Base-by-base conservation (phyloP, 2,113 vertebrate species). In the Misgurnus anguillicaudatus region DNA sequence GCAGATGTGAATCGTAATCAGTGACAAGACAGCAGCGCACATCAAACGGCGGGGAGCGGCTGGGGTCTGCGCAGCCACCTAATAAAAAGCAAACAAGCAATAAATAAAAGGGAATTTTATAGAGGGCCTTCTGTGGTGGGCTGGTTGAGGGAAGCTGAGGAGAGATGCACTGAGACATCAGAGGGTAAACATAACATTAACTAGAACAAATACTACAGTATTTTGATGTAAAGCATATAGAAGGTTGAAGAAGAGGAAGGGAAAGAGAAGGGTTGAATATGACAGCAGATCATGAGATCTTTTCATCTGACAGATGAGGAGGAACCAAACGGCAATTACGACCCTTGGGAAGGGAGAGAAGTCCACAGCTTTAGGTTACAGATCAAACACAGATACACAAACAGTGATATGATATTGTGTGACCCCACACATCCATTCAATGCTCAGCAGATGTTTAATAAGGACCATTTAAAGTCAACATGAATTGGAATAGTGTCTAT, bases 21-120 rank as follows among this genome's bases (percentile, higher is more conserved):
- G 86, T 87, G 87, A 89, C 87, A 89, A 90, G 89, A 89, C 87
- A 88, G 87, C 87, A 64, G 47, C 79, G 84, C 87, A 91, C 91
- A 92, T 93, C 91, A 91, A 92, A 92, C 88, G 80, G 86, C 82
- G 57, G 87, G 88, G 89, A 83, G 86, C 89, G 89, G 88, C 88
- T 88, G 87, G 87, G 74, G 61, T 87, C 86, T 87, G 83, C 89
- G 85, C 89, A 87, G 89, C 84, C 88, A 88, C 90, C 87, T 90
- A 91, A 90, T 91, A 91, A 91, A 79, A 92, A 91, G 88, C 88
- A 91, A 92, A 92, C 88, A 92, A 90, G 90, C 89, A 72, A 87
- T 91, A 89, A 93, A 93, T 92, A 92, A 92, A 91, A 93, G 90
- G 85, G 91, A 93, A 93, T 92, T 92, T 92, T 92, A 93, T 92